A percentile compares a stretch with the other conserved stretches of the same genome.
Conservation (phyloP, 2,888 invertebrate species). For the Himalopsyche japonica region DNA sequence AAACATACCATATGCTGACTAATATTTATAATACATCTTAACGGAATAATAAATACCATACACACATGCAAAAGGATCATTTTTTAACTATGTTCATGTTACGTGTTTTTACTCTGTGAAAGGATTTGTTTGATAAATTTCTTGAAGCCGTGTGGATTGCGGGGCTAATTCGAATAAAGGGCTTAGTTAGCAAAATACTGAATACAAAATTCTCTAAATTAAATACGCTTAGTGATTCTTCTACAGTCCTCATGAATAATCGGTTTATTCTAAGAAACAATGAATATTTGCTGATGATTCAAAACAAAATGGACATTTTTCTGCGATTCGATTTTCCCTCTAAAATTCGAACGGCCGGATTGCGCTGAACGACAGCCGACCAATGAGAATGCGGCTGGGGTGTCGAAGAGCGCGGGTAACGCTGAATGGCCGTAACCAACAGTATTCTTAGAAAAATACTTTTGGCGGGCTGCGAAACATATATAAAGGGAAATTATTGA, state of each 20-base stretch:
- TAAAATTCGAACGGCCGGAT: slow-evolving; percentile 9
- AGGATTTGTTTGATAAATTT: no score
- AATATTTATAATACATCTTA: no score
- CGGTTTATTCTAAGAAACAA: neutral
- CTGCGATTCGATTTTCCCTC: neutral
- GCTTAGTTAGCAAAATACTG: neutral
- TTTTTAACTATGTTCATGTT: no score
- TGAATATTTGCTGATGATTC: neutral
- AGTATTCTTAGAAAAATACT: neutral
- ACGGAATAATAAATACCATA: no score
- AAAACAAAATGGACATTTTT: neutral
- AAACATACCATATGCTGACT: no score
- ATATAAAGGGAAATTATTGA: neutral
- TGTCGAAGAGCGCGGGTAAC: slow-evolving; percentile 5
- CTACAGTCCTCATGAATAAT: neutral
- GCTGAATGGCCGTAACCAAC: slow-evolving; percentile 8
- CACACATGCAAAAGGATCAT: no score
- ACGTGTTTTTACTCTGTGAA: no score
- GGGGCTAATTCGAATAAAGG: neutral
- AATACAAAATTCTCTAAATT: neutral
- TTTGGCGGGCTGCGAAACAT: neutral
- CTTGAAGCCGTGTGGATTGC: neutral
- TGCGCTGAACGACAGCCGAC: slow-evolving; percentile 8
- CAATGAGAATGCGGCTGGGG: slow-evolving; percentile 6
- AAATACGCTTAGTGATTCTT: neutral